Evolutionary conservation across 2,888 invertebrate genomes (phyloP).

Genomic region (Apodemia duryi): DNA sequence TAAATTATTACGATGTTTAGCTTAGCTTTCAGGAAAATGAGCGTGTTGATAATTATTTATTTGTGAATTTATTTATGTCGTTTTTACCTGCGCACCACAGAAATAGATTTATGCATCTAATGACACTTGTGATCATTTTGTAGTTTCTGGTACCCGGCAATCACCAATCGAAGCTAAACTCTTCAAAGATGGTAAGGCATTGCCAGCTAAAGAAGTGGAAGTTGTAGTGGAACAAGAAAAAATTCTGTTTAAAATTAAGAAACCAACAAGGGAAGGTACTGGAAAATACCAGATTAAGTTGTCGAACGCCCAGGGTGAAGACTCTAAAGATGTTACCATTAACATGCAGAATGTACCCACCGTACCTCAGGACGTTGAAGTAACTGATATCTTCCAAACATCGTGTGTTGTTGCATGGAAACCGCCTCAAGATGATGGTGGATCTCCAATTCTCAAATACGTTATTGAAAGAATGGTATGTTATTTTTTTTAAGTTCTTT

Average conservation of each 20-base stretch:
- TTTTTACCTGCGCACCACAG: too few species aligned
- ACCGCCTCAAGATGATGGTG: slow-evolving; percentile 92
- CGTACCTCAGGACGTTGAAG: slow-evolving; percentile 90
- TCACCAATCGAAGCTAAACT: slow-evolving; percentile 94
- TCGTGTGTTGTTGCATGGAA: slow-evolving; percentile 94
- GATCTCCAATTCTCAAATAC: slow-evolving; percentile 90
- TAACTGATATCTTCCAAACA: slow-evolving; percentile 92
- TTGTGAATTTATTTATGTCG: too few species aligned
- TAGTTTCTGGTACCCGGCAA: slow-evolving; percentile 93
- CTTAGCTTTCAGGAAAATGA: too few species aligned
- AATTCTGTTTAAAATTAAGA: slow-evolving; percentile 93
- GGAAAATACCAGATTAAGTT: slow-evolving; percentile 96
- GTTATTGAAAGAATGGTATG: slow-evolving; percentile 88
- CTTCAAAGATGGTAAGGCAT: slow-evolving; percentile 92
- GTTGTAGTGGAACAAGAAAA: slow-evolving; percentile 95
- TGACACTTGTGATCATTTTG: slow-evolving; percentile 27
- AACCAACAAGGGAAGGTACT: slow-evolving; percentile 90
- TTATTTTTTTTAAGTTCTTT: background rate
- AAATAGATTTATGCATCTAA: too few species aligned
- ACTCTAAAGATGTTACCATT: slow-evolving; percentile 88
- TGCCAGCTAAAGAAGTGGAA: slow-evolving; percentile 93
- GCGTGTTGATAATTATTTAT: too few species aligned
- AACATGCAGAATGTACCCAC: slow-evolving; percentile 94
- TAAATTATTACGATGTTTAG: too few species aligned
- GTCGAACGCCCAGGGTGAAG: slow-evolving; percentile 96